These are phyloP conservation scores for Chesias legatella DNA, from an alignment of 2,888 invertebrate species.

Conservation along the genomic window DNA sequence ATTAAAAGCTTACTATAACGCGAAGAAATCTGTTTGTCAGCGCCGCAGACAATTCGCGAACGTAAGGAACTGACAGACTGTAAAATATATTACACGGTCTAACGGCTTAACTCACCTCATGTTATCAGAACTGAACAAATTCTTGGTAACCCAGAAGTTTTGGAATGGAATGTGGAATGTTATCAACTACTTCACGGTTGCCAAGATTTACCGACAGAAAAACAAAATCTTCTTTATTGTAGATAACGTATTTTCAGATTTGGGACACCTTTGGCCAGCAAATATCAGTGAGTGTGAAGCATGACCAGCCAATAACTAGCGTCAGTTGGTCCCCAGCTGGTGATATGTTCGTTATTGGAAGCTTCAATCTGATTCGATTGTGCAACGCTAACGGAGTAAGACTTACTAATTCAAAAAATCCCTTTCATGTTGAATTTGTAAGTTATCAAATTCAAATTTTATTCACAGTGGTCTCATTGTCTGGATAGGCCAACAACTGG, in stretches of 20 bases:
- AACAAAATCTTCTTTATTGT: too few relatives aligned
- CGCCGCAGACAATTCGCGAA: too few relatives aligned
- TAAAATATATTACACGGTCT: too few relatives aligned
- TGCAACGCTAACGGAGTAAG: constrained; percentile 96
- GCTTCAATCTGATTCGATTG: constrained; percentile 94
- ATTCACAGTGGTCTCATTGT: constrained; percentile 93
- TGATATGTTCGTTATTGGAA: constrained; percentile 94
- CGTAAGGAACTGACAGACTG: too few relatives aligned
- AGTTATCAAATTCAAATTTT: neutral
- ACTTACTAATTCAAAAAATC: constrained; percentile 16
- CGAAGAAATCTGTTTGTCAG: too few relatives aligned
- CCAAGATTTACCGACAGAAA: too few relatives aligned
- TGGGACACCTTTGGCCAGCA: constrained; percentile 96
- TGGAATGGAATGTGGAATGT: too few relatives aligned
- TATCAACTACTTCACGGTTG: too few relatives aligned
- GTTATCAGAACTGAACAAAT: too few relatives aligned
- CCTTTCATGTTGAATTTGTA: neutral
- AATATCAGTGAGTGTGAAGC: constrained; percentile 90
- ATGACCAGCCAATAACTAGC: constrained; percentile 95
- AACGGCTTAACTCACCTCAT: too few relatives aligned
- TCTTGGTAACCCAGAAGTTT: too few relatives aligned
- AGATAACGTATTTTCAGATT: constrained; percentile 78
- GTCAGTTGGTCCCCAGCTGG: constrained; percentile 96
- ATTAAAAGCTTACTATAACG: too few relatives aligned
- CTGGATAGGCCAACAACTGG: constrained; percentile 94